A percentile compares a stretch with the other conserved stretches of the same genome.
Conservation (phyloP, 2,113 vertebrate genomes). For the Platanista minor region DNA sequence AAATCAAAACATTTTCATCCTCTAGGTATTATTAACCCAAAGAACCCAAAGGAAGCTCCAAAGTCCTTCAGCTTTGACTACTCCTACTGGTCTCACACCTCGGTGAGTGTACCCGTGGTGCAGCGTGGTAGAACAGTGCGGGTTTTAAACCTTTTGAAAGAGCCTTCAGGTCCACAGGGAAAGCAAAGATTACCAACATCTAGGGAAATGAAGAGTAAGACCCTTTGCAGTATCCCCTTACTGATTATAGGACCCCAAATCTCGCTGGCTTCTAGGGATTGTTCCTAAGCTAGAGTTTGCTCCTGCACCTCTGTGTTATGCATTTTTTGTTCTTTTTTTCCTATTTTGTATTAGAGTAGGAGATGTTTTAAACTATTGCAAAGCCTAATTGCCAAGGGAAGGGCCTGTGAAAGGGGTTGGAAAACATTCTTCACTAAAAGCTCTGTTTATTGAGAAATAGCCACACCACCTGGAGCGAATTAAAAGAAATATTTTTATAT, state of each 20-base stretch:
- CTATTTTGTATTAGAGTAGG: not conserved
- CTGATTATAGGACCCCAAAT: not conserved
- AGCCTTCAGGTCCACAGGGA: not conserved
- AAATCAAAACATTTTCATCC: conserved; percentile 54
- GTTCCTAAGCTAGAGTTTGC: conserved; percentile 31
- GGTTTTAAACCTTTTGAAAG: not conserved
- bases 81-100: conserved; percentile 98
- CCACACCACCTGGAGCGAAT: not conserved
- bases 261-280: conserved; percentile 63
- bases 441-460: not conserved
- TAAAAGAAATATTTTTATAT: not conserved
- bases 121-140: not conserved
- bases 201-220: not conserved
- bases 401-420: not conserved
- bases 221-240: not conserved
- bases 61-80: conserved; percentile 99
- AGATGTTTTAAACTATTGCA: not conserved
- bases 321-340: not conserved
- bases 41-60: conserved; percentile 97
- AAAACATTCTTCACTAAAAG: not conserved
- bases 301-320: not conserved
- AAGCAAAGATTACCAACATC: not conserved
- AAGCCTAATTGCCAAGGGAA: not conserved
- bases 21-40: conserved; percentile 96
- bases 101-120: conserved; percentile 81